A percentile compares a stretch with the other conserved stretches of the same genome.
Conservation (phyloP, 1,140 invertebrate genomes). For the Aphelenchoides avenae region DNA sequence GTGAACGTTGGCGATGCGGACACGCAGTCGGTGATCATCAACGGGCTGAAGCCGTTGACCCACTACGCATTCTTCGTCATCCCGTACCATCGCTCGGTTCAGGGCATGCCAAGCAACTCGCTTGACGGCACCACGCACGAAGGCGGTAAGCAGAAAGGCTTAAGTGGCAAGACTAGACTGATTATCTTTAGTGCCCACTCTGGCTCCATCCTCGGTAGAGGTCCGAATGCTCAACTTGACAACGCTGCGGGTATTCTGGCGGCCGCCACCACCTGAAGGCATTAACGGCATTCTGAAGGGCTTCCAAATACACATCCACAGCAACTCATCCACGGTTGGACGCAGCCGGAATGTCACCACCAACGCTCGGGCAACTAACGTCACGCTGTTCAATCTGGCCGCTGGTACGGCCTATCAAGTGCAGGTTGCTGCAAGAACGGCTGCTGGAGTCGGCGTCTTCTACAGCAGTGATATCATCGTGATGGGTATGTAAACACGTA, state of each 20-base stretch:
- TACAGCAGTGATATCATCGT: slow-evolving; percentile 34
- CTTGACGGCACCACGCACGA: slow-evolving; percentile 62
- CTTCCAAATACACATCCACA: slow-evolving; percentile 38
- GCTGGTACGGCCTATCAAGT: slow-evolving; percentile 32
- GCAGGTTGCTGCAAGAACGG: slow-evolving; percentile 30
- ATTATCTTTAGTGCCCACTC: no score
- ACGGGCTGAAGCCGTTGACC: slow-evolving; percentile 74
- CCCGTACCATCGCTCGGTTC: slow-evolving; percentile 77
- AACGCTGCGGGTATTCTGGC: slow-evolving; percentile 36
- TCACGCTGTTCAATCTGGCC: slow-evolving; percentile 32
- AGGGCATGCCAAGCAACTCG: slow-evolving; percentile 70
- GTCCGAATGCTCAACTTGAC: slow-evolving; percentile 45
- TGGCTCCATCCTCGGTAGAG: no score
- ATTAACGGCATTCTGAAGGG: slow-evolving; percentile 43
- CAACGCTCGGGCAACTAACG: slow-evolving; percentile 34
- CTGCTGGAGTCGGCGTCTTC: slow-evolving; percentile 30
- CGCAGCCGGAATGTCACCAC: slow-evolving; percentile 44
- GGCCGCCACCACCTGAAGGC: slow-evolving; percentile 38
- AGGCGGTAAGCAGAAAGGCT: slow-evolving; percentile 55
- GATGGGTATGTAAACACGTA: slow-evolving; percentile 37
- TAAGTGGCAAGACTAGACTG: no score
- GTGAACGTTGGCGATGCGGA: slow-evolving; percentile 61
- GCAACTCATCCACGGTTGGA: slow-evolving; percentile 33
- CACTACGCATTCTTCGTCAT: slow-evolving; percentile 82
- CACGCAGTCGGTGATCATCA: slow-evolving; percentile 66